Evolutionary conservation across 2,113 vertebrate species (phyloP).

Genomic region (Petromus typicus): DNA sequence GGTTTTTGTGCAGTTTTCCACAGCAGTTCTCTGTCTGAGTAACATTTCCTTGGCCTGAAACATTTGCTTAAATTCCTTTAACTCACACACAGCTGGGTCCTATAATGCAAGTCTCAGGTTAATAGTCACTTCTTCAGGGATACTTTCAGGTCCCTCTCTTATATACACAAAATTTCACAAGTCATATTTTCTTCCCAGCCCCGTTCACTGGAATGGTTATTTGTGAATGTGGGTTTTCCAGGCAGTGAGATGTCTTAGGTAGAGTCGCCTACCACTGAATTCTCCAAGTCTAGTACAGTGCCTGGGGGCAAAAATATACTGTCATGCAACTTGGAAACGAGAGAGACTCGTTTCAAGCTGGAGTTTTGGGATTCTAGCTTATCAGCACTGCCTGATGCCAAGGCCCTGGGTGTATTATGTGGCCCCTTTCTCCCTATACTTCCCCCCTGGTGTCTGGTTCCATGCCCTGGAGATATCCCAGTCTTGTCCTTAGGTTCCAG

Average conservation of each 20-base stretch:
- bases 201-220: not conserved
- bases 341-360: not conserved
- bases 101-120: not conserved
- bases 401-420: not conserved
- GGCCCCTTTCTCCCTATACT: not conserved
- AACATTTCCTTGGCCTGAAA: not conserved
- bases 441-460: not conserved
- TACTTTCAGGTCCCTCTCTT: not conserved
- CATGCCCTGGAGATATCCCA: not conserved
- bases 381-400: not conserved
- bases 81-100: not conserved
- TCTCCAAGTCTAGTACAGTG: not conserved
- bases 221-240: not conserved
- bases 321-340: not conserved
- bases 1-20: not conserved
- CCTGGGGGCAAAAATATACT: not conserved
- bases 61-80: not conserved
- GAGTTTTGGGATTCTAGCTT: not conserved
- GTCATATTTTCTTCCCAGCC: not conserved
- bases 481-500: not conserved
- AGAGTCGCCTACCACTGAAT: not conserved
- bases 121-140: not conserved
- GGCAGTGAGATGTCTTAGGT: not conserved
- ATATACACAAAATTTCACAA: not conserved
- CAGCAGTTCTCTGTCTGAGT: fast-evolving